A percentile compares a stretch with the other conserved stretches of the same genome.
Evolutionary conservation across 2,888 invertebrate genomes (phyloP).

Genomic region (Trichopoda pennipes): DNA sequence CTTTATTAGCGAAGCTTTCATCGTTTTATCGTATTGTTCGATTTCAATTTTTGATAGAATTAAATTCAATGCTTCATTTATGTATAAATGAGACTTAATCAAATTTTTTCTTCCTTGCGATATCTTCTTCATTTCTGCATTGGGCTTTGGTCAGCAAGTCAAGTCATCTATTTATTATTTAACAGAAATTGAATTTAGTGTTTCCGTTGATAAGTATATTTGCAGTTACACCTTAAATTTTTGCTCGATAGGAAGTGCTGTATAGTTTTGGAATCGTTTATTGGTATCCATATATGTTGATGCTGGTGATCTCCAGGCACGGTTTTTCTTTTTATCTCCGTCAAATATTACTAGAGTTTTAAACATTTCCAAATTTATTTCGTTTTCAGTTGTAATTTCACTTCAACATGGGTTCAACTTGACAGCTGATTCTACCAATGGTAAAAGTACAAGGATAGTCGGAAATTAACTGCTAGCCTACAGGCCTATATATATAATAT

Average conservation of each 20-base stretch:
- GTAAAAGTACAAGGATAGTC: no score
- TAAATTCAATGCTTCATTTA: slow-evolving; percentile 4
- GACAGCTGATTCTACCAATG: slow-evolving; percentile 18
- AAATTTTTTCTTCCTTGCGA: slow-evolving; percentile 12
- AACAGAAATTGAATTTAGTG: slow-evolving; percentile 39
- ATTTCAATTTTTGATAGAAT: slow-evolving; percentile 1
- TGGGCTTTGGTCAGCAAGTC: slow-evolving; percentile 37
- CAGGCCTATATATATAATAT: no score
- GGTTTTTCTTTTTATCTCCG: slow-evolving; percentile 24
- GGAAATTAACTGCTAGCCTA: no score
- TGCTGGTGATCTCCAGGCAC: slow-evolving; percentile 39
- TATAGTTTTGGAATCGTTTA: slow-evolving; percentile 17
- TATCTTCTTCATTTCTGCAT: slow-evolving; percentile 31
- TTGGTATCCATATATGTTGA: slow-evolving; percentile 17
- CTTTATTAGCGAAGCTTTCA: no score
- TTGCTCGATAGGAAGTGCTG: slow-evolving; percentile 30
- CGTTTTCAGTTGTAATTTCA: slow-evolving; percentile 29
- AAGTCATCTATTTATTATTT: slow-evolving; percentile 38
- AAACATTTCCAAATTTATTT: slow-evolving; percentile 41
- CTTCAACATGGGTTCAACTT: slow-evolving; percentile 14
- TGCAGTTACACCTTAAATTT: slow-evolving; percentile 20
- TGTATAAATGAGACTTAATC: not conserved
- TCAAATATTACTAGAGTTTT: slow-evolving; percentile 38
- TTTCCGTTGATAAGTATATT: slow-evolving; percentile 34
- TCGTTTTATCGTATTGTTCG: no score